Evolutionary conservation across 2,113 vertebrate genomes (phyloP).

Genomic region (Phyllostomus discolor): DNA sequence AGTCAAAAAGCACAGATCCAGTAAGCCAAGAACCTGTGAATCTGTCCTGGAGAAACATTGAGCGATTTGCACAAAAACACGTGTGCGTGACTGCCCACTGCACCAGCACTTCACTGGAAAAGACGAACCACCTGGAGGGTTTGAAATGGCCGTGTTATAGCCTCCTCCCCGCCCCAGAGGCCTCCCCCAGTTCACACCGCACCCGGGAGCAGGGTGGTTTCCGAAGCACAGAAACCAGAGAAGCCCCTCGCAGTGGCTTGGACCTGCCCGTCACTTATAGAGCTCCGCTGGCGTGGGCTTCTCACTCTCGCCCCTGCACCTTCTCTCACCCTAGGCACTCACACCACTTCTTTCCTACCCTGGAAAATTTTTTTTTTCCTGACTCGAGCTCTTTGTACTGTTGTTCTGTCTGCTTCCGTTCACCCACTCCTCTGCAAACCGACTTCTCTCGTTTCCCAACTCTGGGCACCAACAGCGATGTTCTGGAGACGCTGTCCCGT

Average conservation of each 20-base stretch:
- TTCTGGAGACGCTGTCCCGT: neutral
- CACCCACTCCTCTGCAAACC: neutral
- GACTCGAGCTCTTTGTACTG: neutral
- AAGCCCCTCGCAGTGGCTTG: too few species aligned
- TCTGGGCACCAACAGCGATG: neutral
- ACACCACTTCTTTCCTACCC: neutral
- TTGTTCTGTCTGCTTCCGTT: accelerated
- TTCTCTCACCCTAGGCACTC: neutral
- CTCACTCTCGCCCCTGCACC: too few species aligned
- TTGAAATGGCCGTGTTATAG: neutral
- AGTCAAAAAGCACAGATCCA: neutral
- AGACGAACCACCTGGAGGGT: neutral
- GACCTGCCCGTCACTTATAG: too few species aligned
- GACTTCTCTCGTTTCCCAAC: neutral
- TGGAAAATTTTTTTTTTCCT: neutral
- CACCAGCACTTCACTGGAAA: neutral
- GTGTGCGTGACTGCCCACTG: neutral
- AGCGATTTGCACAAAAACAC: neutral
- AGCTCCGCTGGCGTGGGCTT: too few species aligned
- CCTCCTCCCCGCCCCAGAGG: too few species aligned
- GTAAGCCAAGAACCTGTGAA: neutral
- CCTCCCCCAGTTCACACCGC: too few species aligned
- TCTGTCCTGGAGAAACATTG: neutral
- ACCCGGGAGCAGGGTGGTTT: too few species aligned
- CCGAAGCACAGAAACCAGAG: too few species aligned